Evolutionary conservation across 2,888 invertebrate genomes (phyloP), one percentile per base, ranked within the genome.

Genomic region (Mimas tiliae): DNA sequence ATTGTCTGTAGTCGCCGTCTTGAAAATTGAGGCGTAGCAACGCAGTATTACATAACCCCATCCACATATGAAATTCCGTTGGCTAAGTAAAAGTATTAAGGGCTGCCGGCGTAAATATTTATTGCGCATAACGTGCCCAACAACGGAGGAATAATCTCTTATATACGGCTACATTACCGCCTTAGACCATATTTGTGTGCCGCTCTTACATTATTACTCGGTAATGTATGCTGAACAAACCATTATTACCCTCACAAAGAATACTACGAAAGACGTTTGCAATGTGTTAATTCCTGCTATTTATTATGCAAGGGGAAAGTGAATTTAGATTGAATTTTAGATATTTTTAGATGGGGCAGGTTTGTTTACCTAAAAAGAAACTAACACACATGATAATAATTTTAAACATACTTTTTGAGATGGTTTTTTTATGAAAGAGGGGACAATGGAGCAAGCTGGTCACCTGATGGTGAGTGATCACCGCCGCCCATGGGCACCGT

Each of bases 41-140:
- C 38, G 38, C 38, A 9, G 38, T 64, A 58, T 58, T 48, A 34
- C 48, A 58, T 65, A 38, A 34, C 27, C 8, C 48, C 27, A 19
- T 65, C 64, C 66, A 19, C 58, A 52, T 63, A 62, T 67, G 65
- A 65, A 63, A 67, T 67, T 65, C 65, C 48, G 21, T 62, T 62
- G 53, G 48, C 51, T 65, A 53, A 65, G 65, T 38, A 62, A 19
- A 65, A 67, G 63, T 65, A 66, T 66, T 66, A 66, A 58, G 64
- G 55, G 50, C 62, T 38, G 19, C 8, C 62, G 58, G 16, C 52
- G 62, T 67, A 62, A 65, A 62, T 63, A 65, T 67, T 63, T 63
- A 67, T 65, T 53, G 52, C 58, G 42, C 42, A 58, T 58, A 58
- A 42, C 58, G 19, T 42, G 42, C 58, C 33, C 63, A 19, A 12